Base-by-base conservation (phyloP, 2,797 vertebrate species). In the Dendrocincla tyrannina region DNA sequence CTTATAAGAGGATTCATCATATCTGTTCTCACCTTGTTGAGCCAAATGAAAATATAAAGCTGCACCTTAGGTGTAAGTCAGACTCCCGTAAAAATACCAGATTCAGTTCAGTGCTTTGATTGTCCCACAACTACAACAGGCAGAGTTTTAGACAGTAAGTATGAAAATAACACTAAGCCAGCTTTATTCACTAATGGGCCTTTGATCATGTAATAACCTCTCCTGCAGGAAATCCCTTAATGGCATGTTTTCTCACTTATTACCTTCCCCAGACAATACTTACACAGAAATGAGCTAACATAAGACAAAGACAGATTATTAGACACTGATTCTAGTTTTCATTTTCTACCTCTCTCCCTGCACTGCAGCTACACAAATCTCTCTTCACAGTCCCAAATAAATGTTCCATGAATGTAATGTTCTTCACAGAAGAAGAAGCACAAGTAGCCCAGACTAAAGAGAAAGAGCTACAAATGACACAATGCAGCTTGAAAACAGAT, bases 391-490 rank as follows among this genome's bases (percentile, higher is more conserved):
- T 42, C 52, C 14, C 46, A 92, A 94, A 91, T 84, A 95, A 95
- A 95, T 95, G 90, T 95, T 94, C 94, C 37, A 0, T 95, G 81
- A 91, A 82, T 58, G 56, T 49, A 89, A 69, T 84, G 93, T 80
- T 96, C 83, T 95, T 96, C 94, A 95, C 81, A 94, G 83, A 13
- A 87, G 64, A 87, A 64, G 53, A 96, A 91, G 35, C 64, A 94
- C 47, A 90, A 93, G 44, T 19, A 87, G 30, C n/a, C 11, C 28
- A 69, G 39, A 22, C 49, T 91, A 77, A 93, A 89, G 27, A 77
- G n/a, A 27, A 74, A 85, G 93, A 85, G 11, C 47, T 93, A 69
- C 72, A 88, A 89, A 89, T 72, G 52, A 44, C 59, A 76, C 18
- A 75, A 44, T 44, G 16, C 25, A 82, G 49, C 62, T 74, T 80